Percentiles rank a stretch among this genome's conserved stretches.
Evolutionary conservation across 2,113 vertebrate species (phyloP).

Genomic region (Typhlomys cinereus): DNA sequence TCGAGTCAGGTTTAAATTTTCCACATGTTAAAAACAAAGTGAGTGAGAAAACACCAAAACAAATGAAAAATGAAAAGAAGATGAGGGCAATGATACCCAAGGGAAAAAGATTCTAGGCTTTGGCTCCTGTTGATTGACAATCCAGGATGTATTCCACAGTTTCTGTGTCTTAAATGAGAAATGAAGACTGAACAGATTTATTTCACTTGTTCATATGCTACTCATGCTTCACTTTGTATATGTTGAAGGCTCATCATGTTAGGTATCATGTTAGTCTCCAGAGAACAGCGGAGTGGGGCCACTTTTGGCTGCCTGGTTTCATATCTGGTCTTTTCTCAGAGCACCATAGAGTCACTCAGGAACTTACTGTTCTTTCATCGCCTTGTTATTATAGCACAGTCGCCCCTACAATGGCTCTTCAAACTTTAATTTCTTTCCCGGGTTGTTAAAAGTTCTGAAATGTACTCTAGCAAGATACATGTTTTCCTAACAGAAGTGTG

Average conservation of each 20-base stretch:
- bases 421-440: neutral
- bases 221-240: neutral
- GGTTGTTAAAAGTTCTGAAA: neutral
- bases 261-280: neutral
- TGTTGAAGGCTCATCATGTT: neutral
- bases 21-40: neutral
- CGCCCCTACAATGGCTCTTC: neutral
- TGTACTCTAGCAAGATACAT: neutral
- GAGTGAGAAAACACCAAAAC: no score
- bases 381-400: neutral
- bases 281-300: neutral
- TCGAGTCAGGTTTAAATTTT: neutral
- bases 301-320: neutral
- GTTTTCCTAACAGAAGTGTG: neutral
- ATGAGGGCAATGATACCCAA: neutral
- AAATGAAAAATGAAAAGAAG: no score
- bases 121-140: neutral
- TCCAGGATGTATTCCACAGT: neutral
- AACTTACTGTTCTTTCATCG: neutral
- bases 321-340: neutral
- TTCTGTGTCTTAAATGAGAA: neutral
- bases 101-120: neutral
- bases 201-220: neutral
- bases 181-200: conserved; percentile 15
- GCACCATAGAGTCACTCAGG: neutral